These are phyloP conservation scores for Ephestia elutella DNA, from an alignment of 1,140 invertebrate species.

Conservation along the genomic window DNA sequence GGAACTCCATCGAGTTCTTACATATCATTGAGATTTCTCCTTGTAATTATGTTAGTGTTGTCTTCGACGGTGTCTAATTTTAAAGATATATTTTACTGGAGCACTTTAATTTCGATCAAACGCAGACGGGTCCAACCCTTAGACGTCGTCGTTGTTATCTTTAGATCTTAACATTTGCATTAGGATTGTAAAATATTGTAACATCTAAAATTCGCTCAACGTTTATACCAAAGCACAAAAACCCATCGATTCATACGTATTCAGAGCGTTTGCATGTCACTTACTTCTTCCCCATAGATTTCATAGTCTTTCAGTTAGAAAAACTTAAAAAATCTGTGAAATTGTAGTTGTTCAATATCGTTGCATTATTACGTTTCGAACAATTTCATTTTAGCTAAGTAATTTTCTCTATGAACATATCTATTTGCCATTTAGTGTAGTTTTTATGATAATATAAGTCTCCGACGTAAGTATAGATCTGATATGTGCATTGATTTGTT, in stretches of 20 bases:
- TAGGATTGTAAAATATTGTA: slow-evolving; percentile 67
- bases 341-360: slow-evolving; percentile 31
- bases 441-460: slow-evolving; percentile 26
- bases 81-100: slow-evolving; percentile 50
- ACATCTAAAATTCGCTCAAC: slow-evolving; percentile 68
- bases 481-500: slow-evolving; percentile 23
- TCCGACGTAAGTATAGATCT: slow-evolving; percentile 38
- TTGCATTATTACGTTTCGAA: slow-evolving; percentile 17
- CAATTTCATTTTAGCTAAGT: slow-evolving; percentile 28
- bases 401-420: slow-evolving; percentile 36
- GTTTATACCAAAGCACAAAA: slow-evolving; percentile 73
- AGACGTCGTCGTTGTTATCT: slow-evolving; percentile 53
- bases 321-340: slow-evolving; percentile 66
- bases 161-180: slow-evolving; percentile 66
- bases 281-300: slow-evolving; percentile 61
- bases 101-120: slow-evolving; percentile 56
- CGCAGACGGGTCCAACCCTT: slow-evolving; percentile 72
- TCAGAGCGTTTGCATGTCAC: slow-evolving; percentile 57
- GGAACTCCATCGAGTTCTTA: slow-evolving; percentile 68
- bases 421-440: slow-evolving; percentile 48
- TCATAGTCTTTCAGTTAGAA: slow-evolving; percentile 69
- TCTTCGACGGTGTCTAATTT: slow-evolving; percentile 48
- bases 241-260: slow-evolving; percentile 69
- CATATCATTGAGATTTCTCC: slow-evolving; percentile 74
- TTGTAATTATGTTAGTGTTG: slow-evolving; percentile 55